phyloP scores from a whole-genome alignment of 2,113 vertebrate species.

The Hippocampus comes region DNA sequence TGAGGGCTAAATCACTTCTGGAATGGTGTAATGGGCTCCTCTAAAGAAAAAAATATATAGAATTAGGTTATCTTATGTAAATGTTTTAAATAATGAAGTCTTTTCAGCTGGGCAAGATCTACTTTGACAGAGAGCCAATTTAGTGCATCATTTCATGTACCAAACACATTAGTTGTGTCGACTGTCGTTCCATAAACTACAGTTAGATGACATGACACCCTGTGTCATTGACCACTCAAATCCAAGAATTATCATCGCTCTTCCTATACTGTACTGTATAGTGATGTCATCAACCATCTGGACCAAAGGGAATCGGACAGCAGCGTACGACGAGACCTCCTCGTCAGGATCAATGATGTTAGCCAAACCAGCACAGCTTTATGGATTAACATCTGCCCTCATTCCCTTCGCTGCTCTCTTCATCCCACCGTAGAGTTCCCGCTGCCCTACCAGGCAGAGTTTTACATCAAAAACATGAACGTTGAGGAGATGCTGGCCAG shows the following conservation, averaged over 20 bases:
- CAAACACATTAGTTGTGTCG: background rate
- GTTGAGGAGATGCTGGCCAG: constrained; percentile 98
- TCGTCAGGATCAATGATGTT: background rate
- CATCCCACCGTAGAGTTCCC: constrained; percentile 80
- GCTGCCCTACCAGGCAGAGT: constrained; percentile 91
- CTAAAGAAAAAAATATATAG: background rate
- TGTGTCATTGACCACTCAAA: constrained; percentile 20
- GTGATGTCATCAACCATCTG: constrained; percentile 59
- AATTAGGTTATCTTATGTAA: background rate
- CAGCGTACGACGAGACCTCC: background rate
- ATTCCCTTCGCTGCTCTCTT: background rate
- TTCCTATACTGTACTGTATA: background rate
- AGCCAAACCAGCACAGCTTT: background rate
- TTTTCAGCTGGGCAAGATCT: no score
- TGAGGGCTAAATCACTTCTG: constrained; percentile 11
- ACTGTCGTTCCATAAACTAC: background rate
- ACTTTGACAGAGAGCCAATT: no score
- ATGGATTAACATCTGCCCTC: background rate
- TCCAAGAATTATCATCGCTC: constrained; percentile 44
- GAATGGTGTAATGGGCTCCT: background rate
- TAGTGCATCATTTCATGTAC: no score
- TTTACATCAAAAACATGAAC: constrained; percentile 98
- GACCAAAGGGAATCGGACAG: constrained; percentile 12
- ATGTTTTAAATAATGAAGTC: background rate
- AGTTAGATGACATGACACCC: background rate